Evolutionary conservation across 2,888 invertebrate species (phyloP), one percentile per base, ranked within the genome.

Genomic region (Dichetophora obliterata): DNA sequence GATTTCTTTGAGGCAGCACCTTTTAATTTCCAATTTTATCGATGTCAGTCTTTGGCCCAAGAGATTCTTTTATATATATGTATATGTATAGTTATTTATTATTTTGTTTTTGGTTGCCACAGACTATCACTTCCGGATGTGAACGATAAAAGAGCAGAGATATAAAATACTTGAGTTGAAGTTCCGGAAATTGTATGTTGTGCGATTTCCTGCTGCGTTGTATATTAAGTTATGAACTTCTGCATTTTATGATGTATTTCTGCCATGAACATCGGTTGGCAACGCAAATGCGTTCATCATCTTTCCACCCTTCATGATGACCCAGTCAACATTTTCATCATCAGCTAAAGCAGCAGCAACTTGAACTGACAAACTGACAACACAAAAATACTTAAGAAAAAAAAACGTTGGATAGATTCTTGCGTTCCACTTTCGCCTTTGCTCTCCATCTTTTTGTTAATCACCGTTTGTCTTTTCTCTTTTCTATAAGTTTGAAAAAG

Each of bases 101-200:
- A n/a, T 68, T 19, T 48, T 50, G 24, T n/a, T 48, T 68, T n/a
- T 19, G n/a, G 24, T 68, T 24, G 14, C 16, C 27, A 27, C 19
- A 24, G 48, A n/a, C n/a, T n/a, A 34, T 16, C 31, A 65, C 65
- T 22, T 22, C 72, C 61, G 72, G 72, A 59, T 61, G 59, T 59
- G 61, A 50, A 50, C 22, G 48, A 65, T 65, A 24, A 22, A 24
- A n/a, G 37, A 22, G 43, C 16, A 48, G 59, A 48, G 59, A 31
- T 73, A 54, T 68, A 59, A 71, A 69, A 82, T 82, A 82, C 85
- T 85, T 81, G 82, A 82, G 82, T 85, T 85, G 82, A 84, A 85
- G 84, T 85, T 83, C 84, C 87, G 86, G 86, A 86, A 86, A 86
- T 86, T 86, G 87, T 85, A 84, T 85, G 85, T 84, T 86, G 84